Conservation (phyloP, 2,888 invertebrate species). For the Polietes domitor region DNA sequence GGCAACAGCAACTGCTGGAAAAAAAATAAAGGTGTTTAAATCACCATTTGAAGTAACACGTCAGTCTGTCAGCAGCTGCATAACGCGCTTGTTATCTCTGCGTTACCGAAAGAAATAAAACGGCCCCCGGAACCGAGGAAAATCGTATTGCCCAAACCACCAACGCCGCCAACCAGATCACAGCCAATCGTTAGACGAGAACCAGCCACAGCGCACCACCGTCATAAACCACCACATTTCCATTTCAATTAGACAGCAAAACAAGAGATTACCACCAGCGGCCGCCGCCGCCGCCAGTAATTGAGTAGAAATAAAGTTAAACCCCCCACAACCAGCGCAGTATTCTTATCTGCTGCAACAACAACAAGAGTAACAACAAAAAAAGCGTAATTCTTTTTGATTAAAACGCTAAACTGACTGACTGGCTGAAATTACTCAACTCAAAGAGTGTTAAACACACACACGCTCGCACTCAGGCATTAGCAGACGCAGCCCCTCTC, state of each 20-base stretch:
- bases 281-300: background rate
- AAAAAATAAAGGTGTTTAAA: conserved; percentile 60
- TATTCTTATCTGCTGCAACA: conserved; percentile 3
- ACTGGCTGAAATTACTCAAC: conserved; percentile 25
- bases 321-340: background rate
- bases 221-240: conserved; percentile 4
- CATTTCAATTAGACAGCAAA: conserved; percentile 33
- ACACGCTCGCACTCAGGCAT: background rate
- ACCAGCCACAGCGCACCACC: background rate
- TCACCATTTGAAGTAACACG: conserved; percentile 64
- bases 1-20: background rate
- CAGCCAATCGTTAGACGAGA: conserved; percentile 22
- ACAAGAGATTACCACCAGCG: conserved; percentile 18
- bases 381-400: background rate
- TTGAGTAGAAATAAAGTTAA: conserved; percentile 10
- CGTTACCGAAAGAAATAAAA: conserved; percentile 33
- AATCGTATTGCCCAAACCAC: background rate
- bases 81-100: conserved; percentile 63
- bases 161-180: background rate
- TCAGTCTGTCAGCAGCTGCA: conserved; percentile 62
- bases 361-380: background rate
- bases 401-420: background rate
- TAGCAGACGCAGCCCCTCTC: background rate
- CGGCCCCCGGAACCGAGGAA: background rate
- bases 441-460: conserved; percentile 4